phyloP scores from a whole-genome alignment of 1,140 invertebrate species.

The Brachionus calyciflorus region DNA sequence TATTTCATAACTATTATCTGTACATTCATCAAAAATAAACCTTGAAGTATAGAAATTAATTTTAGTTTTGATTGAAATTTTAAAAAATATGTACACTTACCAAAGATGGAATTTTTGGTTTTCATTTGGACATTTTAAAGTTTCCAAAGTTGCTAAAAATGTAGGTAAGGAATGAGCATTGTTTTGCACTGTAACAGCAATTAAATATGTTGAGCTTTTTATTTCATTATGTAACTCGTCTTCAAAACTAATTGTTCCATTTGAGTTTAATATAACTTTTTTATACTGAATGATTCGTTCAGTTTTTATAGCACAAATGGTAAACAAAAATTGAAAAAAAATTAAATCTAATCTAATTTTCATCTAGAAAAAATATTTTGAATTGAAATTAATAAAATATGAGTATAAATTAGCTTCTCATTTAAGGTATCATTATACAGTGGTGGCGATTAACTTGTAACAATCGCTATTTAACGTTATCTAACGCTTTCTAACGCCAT shows the following conservation, averaged over 20 bases:
- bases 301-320: too few relatives aligned
- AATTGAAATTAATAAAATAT: too few relatives aligned
- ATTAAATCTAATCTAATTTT: too few relatives aligned
- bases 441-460: too few relatives aligned
- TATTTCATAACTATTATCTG: constrained; percentile 25
- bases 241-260: background rate
- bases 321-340: too few relatives aligned
- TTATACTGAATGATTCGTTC: too few relatives aligned
- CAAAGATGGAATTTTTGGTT: constrained; percentile 22
- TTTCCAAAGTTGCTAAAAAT: constrained; percentile 9
- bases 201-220: background rate
- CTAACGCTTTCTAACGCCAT: too few relatives aligned
- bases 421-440: too few relatives aligned
- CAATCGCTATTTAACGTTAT: too few relatives aligned
- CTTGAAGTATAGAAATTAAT: background rate
- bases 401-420: too few relatives aligned
- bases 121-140: background rate
- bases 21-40: constrained; percentile 13
- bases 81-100: background rate
- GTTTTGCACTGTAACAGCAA: background rate
- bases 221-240: background rate
- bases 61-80: too few relatives aligned
- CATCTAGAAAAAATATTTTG: too few relatives aligned
- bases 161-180: constrained; percentile 21
- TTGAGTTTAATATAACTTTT: background rate